A percentile compares a stretch with the other conserved stretches of the same genome.
phyloP scores from a whole-genome alignment of 2,797 vertebrate genomes.

The Melanotaenia boesemani region DNA sequence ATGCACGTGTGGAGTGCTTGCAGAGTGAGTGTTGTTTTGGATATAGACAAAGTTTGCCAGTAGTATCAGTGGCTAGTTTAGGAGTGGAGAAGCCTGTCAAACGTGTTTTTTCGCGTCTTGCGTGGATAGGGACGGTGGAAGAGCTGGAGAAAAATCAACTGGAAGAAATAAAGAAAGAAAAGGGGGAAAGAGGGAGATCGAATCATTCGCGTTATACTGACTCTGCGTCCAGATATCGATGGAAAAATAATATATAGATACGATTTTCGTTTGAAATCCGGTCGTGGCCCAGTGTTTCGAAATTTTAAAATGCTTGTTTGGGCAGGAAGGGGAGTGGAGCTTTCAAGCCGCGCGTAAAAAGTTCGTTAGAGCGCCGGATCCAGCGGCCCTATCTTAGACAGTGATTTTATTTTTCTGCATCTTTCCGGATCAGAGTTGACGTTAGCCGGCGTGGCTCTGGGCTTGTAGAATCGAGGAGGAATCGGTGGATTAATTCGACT shows the following conservation, averaged over 20 bases:
- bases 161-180: slow-evolving; percentile 7
- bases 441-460: slow-evolving; percentile 48
- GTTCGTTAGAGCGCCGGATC: slow-evolving; percentile 49
- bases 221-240: slow-evolving; percentile 13
- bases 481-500: slow-evolving; percentile 65
- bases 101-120: slow-evolving; percentile 87
- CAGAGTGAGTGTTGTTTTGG: slow-evolving; percentile 75
- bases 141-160: slow-evolving; percentile 52
- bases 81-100: slow-evolving; percentile 90
- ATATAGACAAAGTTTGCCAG: slow-evolving; percentile 77
- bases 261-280: slow-evolving; percentile 27
- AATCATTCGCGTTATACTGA: slow-evolving; percentile 20
- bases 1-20: slow-evolving; percentile 63
- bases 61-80: slow-evolving; percentile 79
- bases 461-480: slow-evolving; percentile 49
- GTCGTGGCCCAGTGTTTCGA: slow-evolving; percentile 16
- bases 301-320: slow-evolving; percentile 44
- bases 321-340: slow-evolving; percentile 51
- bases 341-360: slow-evolving; percentile 62
- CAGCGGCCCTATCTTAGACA: slow-evolving; percentile 42
- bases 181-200: slow-evolving; percentile 34
- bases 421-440: slow-evolving; percentile 52
- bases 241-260: background rate
- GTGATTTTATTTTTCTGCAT: slow-evolving; percentile 36
- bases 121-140: slow-evolving; percentile 44